A percentile compares a stretch with the other conserved stretches of the same genome.
These are phyloP conservation scores for Hymenochirus boettgeri DNA, from an alignment of 2,113 vertebrate genomes.

Conservation along the genomic window DNA sequence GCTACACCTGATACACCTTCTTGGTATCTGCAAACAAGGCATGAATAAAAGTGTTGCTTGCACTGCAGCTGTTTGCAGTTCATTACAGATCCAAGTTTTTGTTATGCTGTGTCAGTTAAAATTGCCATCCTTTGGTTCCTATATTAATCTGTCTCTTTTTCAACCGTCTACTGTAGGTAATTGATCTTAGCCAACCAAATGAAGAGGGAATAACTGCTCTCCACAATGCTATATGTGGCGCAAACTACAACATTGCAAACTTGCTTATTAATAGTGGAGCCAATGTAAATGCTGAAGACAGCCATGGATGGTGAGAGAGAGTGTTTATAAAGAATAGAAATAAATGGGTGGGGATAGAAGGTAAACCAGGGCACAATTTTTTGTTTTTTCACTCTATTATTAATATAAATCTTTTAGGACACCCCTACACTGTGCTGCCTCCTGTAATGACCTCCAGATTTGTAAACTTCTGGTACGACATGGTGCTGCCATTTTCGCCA, in stretches of 20 bases:
- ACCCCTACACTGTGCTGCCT: slow-evolving; percentile 81
- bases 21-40: no score
- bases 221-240: slow-evolving; percentile 86
- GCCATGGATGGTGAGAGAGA: slow-evolving; percentile 80
- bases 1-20: no score
- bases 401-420: slow-evolving; percentile 63
- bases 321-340: background rate
- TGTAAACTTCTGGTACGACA: slow-evolving; percentile 79
- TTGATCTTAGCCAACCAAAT: slow-evolving; percentile 81
- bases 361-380: background rate
- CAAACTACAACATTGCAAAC: slow-evolving; percentile 76
- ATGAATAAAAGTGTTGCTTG: no score
- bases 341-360: background rate
- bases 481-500: slow-evolving; percentile 77
- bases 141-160: background rate
- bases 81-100: no score
- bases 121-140: background rate
- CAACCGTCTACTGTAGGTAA: slow-evolving; percentile 62
- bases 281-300: slow-evolving; percentile 83
- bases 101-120: background rate
- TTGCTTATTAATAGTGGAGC: slow-evolving; percentile 78
- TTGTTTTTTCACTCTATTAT: background rate
- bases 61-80: no score
- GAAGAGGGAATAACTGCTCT: slow-evolving; percentile 89
- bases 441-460: slow-evolving; percentile 79